Evolutionary conservation across 1,140 invertebrate genomes (phyloP), one percentile per base, ranked within the genome.

Genomic region (Drosophila littoralis): DNA sequence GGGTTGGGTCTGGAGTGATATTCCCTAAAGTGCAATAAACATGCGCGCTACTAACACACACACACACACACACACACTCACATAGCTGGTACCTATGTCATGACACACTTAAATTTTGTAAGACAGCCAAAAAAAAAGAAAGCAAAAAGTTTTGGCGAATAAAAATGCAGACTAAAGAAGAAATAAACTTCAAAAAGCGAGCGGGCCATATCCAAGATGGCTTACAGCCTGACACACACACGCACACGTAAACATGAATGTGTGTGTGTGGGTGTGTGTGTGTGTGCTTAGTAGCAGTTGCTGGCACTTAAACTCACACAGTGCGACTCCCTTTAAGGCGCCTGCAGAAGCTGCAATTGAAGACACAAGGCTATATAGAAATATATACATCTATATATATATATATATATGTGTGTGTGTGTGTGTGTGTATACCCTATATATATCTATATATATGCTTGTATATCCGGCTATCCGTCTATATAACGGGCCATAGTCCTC

Each of bases 11-110:
- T 61, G 64, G 33, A 72, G 32, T 57, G 55, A 66, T 79, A 90
- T 90, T 90, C 86, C 86, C 86, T 28, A 80, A 90, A 90, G 86
- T 90, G 86, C 86, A 86, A 90, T 90, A 90, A 90, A 90, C 82
- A 90, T 90, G 86, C 79, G 86, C 86, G 70, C 77, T 67, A 70
- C 79, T 77, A 65, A 71, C 72, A 74, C 57, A 70, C 76, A 82
- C 52, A 78, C n/a, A 22, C 22, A 22, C 64, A 63, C 28, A 79
- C 74, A 60, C 43, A 71, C 52, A 79, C 60, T 79, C 65, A 81
- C 75, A 71, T 63, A 63, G 58, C 60, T 13, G 22, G 13, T 52
- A 75, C 72, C 71, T 75, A 61, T 81, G 77, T 75, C 79, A 64
- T 83, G 84, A 65, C 83, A 81, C 81, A 88, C 79, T 83, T 88